Conservation (phyloP, 2,888 invertebrate species). For the Muschampia plurimacula region DNA sequence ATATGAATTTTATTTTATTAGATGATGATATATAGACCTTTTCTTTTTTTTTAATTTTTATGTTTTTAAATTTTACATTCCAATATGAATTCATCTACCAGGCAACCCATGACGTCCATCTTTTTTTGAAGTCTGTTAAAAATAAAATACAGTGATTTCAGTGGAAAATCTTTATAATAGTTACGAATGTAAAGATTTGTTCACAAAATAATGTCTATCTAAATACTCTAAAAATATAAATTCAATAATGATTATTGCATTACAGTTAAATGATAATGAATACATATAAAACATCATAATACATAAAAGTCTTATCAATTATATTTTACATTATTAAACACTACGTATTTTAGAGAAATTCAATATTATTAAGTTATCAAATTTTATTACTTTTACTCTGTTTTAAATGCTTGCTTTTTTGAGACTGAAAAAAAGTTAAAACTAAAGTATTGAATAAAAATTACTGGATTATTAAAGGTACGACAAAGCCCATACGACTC, state of each 20-base stretch:
- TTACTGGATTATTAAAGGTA: not conserved
- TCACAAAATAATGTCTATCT: conserved; percentile 63
- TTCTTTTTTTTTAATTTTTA: too few species aligned
- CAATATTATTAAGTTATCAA: conserved; percentile 2
- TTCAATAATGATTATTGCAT: conserved; percentile 57
- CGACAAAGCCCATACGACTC: not conserved
- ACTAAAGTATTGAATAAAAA: not conserved
- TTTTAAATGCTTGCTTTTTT: conserved; percentile 45
- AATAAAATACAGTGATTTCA: conserved; percentile 4
- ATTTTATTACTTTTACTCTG: not conserved
- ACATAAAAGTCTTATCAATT: conserved; percentile 34
- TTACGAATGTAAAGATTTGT: conserved; percentile 54
- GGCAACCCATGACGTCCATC: too few species aligned
- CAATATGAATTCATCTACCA: too few species aligned
- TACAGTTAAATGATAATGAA: conserved; percentile 41
- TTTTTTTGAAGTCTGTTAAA: conserved; percentile 23
- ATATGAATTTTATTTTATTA: too few species aligned
- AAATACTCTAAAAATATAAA: conserved; percentile 67
- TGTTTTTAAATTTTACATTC: too few species aligned
- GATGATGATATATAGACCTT: too few species aligned
- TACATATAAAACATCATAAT: conserved; percentile 30
- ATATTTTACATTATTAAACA: conserved; percentile 14
- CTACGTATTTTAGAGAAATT: conserved; percentile 1
- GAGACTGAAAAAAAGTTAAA: conserved; percentile 1
- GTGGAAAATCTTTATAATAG: conserved; percentile 52